Evolutionary conservation across 2,888 invertebrate genomes (phyloP), one percentile per base, ranked within the genome.

Genomic region (Watsonalla cultraria): DNA sequence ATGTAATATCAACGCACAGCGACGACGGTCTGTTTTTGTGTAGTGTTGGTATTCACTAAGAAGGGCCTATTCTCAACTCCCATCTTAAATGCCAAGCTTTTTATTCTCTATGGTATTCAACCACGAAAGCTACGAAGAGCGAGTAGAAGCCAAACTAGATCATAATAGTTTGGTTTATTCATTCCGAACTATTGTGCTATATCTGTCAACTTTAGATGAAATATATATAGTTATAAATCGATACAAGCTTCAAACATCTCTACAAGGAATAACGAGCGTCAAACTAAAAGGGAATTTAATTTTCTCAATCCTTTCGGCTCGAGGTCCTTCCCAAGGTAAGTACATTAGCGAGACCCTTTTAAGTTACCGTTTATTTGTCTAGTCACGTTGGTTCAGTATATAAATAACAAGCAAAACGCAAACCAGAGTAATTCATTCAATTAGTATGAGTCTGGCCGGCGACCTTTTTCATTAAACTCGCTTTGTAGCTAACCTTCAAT

Each of bases 301-400:
- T 72, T 61, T 68, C 62, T 59, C 62, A 55, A 70, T 62, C 74
- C 70, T 76, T 72, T 76, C 70, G 73, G 65, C 60, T 69, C 71
- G 74, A 76, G 71, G 68, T 61, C 67, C 35, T 35, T 72, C 68
- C 71, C 66, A 66, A 63, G 64, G 57, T 65, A 70, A 75, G 72
- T 75, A 74, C 74, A 79, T 79, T 80, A 78, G 72, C 60, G 58
- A 57, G 62, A 70, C 74, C 79, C 75, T 82, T 80, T 78, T 74
- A 73, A 71, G 69, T 65, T 68, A 57, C 60, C 55, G 58, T 71
- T 74, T 76, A 76, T 78, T 79, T 77, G 71, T 74, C 69, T 74
- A 73, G 76, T 74, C 74, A 78, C 74, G 74, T 74, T 67, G 64
- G 65, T 57, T 57, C 62, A 57, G 68, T 72, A 72, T 69, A 71